phyloP scores from a whole-genome alignment of 2,113 vertebrate species.

The Cygnus atratus region DNA sequence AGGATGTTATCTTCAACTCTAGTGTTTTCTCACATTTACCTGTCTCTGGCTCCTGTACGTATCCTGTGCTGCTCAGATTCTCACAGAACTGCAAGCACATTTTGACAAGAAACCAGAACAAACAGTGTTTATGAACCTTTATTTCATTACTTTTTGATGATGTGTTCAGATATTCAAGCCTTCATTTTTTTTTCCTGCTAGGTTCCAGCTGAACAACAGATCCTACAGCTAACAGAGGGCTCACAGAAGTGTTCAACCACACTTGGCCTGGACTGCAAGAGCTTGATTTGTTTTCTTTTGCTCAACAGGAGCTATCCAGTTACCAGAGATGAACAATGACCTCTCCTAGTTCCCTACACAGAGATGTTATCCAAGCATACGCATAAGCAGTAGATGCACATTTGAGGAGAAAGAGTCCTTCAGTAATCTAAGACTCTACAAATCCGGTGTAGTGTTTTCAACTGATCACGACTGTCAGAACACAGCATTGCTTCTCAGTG shows the following conservation, averaged over 20 bases:
- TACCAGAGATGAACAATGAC: neutral
- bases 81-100: neutral
- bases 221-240: fast-evolving
- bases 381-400: neutral
- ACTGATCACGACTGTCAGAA: neutral
- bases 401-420: neutral
- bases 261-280: neutral
- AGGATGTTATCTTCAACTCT: fast-evolving
- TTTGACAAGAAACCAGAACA: neutral
- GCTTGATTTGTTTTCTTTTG: neutral
- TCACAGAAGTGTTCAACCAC: neutral
- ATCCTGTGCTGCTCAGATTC: neutral
- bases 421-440: neutral
- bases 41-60: neutral
- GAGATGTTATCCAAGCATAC: neutral
- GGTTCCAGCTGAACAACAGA: neutral
- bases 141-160: neutral
- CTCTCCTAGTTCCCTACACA: neutral
- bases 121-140: fast-evolving
- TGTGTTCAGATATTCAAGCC: fast-evolving
- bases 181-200: neutral
- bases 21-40: neutral
- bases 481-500: neutral
- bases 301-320: neutral
- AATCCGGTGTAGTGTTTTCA: neutral